Percentiles rank a stretch among this genome's conserved stretches.
Evolutionary conservation across 2,888 invertebrate species (phyloP).

Genomic region (Norana najaformis): DNA sequence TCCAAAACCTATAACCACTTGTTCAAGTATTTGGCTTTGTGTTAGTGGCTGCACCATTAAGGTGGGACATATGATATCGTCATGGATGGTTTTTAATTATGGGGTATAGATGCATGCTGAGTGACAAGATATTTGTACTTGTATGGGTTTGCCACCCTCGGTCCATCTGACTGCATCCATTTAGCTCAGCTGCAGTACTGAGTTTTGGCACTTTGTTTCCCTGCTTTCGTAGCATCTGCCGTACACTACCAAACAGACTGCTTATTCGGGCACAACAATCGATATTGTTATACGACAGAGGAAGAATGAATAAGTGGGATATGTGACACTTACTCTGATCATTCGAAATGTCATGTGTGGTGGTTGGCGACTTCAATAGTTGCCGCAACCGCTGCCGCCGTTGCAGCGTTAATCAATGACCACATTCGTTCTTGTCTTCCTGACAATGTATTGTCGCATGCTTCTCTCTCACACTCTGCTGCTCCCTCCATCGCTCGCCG

Average conservation of each 20-base stretch:
- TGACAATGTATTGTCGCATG: conserved; percentile 20
- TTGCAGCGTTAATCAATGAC: conserved; percentile 18
- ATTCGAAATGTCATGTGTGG: conserved; percentile 24
- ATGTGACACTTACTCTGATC: conserved; percentile 15
- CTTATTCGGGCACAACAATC: conserved; percentile 16
- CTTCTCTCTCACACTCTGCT: neutral
- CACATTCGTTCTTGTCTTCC: conserved; percentile 18
- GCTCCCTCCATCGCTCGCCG: neutral
- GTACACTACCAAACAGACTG: neutral
- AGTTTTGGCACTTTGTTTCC: neutral
- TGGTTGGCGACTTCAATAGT: conserved; percentile 16
- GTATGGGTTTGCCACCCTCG: neutral
- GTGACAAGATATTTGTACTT: neutral
- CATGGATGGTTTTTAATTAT: neutral
- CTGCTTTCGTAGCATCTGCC: neutral
- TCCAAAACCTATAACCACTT: neutral
- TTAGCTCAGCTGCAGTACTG: neutral
- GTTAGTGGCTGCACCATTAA: neutral
- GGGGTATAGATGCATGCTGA: neutral
- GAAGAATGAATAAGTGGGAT: conserved; percentile 24
- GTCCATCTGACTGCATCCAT: neutral
- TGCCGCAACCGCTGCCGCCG: neutral
- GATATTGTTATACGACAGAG: conserved; percentile 18
- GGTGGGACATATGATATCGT: neutral
- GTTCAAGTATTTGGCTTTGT: neutral